phyloP scores from a whole-genome alignment of 2,113 vertebrate genomes.

The Pionites leucogaster region DNA sequence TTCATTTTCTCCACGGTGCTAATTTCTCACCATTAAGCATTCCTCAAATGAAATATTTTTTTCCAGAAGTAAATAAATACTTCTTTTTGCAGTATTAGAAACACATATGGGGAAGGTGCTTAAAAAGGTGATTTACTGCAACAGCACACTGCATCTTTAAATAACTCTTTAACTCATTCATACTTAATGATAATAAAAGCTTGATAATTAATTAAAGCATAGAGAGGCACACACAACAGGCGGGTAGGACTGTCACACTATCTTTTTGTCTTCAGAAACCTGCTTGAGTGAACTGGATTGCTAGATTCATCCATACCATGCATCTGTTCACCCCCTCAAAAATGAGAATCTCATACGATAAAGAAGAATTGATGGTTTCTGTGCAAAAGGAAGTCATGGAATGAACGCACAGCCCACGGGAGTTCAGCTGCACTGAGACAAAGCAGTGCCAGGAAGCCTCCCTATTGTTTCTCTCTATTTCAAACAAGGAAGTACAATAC shows the following conservation, averaged over 20 bases:
- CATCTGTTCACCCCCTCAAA: neutral
- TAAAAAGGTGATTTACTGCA: neutral
- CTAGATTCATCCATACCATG: neutral
- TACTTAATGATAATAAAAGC: neutral
- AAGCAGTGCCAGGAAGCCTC: neutral
- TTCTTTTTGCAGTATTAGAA: neutral
- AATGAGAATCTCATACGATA: neutral
- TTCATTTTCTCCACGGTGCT: neutral
- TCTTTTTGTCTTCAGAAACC: neutral
- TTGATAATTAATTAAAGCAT: neutral
- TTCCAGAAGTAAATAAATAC: neutral
- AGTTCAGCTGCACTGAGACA: neutral
- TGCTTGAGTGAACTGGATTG: neutral
- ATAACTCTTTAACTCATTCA: neutral
- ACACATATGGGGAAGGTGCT: neutral
- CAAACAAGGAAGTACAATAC: neutral
- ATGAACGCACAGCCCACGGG: neutral
- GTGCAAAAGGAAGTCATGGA: neutral
- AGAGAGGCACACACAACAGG: neutral
- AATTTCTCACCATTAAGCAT: slow-evolving; percentile 8
- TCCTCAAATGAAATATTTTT: neutral
- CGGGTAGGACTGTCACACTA: neutral
- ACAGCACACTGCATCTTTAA: neutral
- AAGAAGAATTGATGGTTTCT: neutral
- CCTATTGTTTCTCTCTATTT: neutral